Evolutionary conservation across 2,113 vertebrate species (phyloP).

Genomic region (Aphyosemion australe): DNA sequence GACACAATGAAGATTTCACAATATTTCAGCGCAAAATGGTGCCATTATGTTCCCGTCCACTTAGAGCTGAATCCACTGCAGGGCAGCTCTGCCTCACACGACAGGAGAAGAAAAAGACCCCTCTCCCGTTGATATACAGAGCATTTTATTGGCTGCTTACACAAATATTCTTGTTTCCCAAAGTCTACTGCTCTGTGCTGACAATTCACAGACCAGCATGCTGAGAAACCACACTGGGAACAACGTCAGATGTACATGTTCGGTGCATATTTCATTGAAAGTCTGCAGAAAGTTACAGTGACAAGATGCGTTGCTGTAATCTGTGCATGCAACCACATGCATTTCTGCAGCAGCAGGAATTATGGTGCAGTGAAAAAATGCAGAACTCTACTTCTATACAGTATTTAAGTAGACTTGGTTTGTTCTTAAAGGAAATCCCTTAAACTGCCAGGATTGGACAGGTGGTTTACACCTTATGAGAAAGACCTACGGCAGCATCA

Average conservation of each 20-base stretch:
- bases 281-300: slow-evolving; percentile 42
- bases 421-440: background rate
- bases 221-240: slow-evolving; percentile 35
- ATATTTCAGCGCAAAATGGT: slow-evolving; percentile 9
- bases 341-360: slow-evolving; percentile 53
- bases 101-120: background rate
- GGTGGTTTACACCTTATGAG: slow-evolving; percentile 33
- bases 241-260: slow-evolving; percentile 32
- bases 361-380: slow-evolving; percentile 39
- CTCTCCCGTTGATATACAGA: slow-evolving; percentile 3
- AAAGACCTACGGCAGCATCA: slow-evolving; percentile 20
- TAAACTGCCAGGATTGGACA: slow-evolving; percentile 2
- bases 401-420: too few species aligned
- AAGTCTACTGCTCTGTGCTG: slow-evolving; percentile 4
- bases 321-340: slow-evolving; percentile 45
- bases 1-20: background rate
- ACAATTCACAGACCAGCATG: slow-evolving; percentile 32
- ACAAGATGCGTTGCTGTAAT: slow-evolving; percentile 36
- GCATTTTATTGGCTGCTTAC: slow-evolving; percentile 35
- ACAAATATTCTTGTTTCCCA: slow-evolving; percentile 29
- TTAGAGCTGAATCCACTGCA: background rate
- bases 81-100: slow-evolving; percentile 5
- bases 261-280: slow-evolving; percentile 46
- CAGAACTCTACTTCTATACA: background rate
- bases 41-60: background rate